Conservation (phyloP, 2,797 vertebrate species). For the Trematomus bernacchii region DNA sequence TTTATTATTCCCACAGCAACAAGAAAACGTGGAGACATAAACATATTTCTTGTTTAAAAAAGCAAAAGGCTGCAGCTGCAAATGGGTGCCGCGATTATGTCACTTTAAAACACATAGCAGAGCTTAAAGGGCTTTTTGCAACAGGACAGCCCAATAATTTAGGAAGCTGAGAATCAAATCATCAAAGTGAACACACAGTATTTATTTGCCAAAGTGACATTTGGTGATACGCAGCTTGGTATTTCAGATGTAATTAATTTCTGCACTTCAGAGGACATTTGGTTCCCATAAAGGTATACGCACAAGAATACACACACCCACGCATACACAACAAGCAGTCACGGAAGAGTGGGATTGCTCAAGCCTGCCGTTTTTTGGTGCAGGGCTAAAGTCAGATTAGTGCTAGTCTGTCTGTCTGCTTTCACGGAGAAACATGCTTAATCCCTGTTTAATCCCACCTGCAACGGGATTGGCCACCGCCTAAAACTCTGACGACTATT, state of each 20-base stretch:
- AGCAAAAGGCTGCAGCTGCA: background rate
- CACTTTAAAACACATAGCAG: too few relatives aligned
- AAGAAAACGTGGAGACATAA: background rate
- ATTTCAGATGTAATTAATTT: background rate
- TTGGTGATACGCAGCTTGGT: background rate
- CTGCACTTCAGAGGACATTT: conserved; percentile 23
- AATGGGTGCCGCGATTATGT: too few relatives aligned
- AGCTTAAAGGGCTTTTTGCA: background rate
- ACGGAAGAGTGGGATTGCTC: conserved; percentile 60
- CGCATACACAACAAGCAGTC: conserved; percentile 40
- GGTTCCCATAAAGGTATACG: conserved; percentile 40
- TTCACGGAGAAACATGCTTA: conserved; percentile 72
- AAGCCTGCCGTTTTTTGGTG: conserved; percentile 59
- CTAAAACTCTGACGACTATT: conserved; percentile 62
- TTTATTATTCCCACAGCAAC: background rate
- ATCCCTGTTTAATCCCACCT: conserved; percentile 74
- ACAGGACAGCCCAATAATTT: too few relatives aligned
- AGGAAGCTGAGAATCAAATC: background rate
- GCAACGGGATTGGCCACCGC: conserved; percentile 66
- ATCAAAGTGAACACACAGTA: background rate
- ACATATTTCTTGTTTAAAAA: background rate
- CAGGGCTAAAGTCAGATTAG: conserved; percentile 77
- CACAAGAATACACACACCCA: conserved; percentile 13
- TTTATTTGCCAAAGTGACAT: background rate
- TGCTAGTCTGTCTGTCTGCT: conserved; percentile 74